Conservation (phyloP, 2,797 vertebrate genomes). For the Poecilia wingei region DNA sequence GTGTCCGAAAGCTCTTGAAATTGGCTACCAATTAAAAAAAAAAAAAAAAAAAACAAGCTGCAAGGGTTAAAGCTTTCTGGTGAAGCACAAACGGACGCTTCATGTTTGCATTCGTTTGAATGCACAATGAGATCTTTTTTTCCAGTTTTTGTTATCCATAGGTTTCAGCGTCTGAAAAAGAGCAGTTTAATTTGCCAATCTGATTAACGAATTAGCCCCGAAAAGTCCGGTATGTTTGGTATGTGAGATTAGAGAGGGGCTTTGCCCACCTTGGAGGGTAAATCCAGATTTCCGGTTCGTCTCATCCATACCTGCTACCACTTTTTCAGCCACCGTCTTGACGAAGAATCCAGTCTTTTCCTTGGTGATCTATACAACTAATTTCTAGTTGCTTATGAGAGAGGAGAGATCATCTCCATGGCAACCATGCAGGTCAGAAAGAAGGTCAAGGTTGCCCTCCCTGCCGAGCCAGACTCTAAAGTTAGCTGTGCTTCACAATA, state of each 20-base stretch:
- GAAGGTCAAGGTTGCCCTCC: conserved; percentile 7
- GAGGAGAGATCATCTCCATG: background rate
- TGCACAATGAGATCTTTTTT: background rate
- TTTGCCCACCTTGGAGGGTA: conserved; percentile 43
- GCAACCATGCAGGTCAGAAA: conserved; percentile 2
- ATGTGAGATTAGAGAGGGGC: conserved; percentile 64
- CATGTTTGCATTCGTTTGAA: background rate
- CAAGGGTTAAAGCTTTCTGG: background rate
- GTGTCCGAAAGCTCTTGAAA: conserved; percentile 14
- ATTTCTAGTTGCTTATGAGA: background rate
- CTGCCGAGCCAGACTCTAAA: conserved; percentile 37
- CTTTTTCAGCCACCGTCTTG: background rate
- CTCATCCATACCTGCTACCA: conserved; percentile 17
- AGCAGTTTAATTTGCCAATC: conserved; percentile 48
- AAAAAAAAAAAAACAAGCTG: background rate
- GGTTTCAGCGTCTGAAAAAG: conserved; percentile 48
- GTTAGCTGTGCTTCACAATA: conserved; percentile 33
- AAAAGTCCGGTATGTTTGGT: conserved; percentile 62
- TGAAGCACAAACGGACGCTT: background rate
- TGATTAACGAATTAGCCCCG: conserved; percentile 63
- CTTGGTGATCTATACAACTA: background rate
- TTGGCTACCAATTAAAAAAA: background rate
- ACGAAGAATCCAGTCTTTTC: background rate
- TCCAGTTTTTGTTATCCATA: conserved; percentile 34
- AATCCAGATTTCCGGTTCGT: conserved; percentile 29